Conservation (phyloP, 2,797 vertebrate species). For the Oophaga sylvatica region DNA sequence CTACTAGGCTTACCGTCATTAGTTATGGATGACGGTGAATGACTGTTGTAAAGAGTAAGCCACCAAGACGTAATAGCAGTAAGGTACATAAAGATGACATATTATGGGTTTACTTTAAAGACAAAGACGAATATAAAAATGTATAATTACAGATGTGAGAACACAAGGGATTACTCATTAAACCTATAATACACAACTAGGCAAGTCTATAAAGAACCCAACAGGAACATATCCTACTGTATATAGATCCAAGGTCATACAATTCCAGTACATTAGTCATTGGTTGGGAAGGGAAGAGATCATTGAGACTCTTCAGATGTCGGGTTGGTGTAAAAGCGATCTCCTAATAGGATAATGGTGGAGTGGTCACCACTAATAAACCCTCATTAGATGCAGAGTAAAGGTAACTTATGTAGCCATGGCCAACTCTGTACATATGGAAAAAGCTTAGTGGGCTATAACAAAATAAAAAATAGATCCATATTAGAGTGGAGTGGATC, state of each 20-base stretch:
- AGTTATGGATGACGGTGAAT: background rate
- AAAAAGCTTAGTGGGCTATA: no score
- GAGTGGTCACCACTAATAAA: no score
- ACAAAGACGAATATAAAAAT: background rate
- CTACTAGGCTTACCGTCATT: background rate
- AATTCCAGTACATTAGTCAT: background rate
- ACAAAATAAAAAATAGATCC: background rate
- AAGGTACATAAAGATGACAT: conserved; percentile 3
- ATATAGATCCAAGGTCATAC: background rate
- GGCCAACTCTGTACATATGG: no score
- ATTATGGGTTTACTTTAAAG: background rate
- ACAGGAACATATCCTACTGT: background rate
- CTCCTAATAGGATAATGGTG: no score
- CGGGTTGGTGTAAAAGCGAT: background rate
- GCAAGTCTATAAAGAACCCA: background rate
- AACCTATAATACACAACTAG: conserved; percentile 1
- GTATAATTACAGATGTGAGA: background rate
- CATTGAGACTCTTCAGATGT: background rate
- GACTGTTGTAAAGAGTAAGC: background rate
- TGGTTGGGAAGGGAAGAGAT: background rate
- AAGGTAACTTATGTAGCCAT: no score
- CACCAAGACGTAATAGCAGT: background rate
- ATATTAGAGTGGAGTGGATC: background rate
- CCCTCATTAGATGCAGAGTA: no score
- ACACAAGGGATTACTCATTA: background rate